Evolutionary conservation across 2,113 vertebrate genomes (phyloP).

Genomic region (Ceyx cyanopectus): DNA sequence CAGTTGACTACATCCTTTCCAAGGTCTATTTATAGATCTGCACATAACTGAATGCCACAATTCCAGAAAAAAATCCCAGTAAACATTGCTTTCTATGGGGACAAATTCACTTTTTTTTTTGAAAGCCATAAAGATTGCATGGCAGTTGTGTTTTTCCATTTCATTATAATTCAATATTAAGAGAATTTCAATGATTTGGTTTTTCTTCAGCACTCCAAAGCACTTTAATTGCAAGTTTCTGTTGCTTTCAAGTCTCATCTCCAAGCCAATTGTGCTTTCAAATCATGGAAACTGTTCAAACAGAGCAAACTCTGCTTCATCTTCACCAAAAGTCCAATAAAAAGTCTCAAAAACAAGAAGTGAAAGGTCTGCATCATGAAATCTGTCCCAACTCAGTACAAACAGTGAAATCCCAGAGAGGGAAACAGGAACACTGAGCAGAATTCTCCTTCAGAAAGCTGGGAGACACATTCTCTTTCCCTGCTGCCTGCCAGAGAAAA

Average conservation of each 20-base stretch:
- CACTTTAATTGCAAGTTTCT: neutral
- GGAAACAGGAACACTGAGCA: neutral
- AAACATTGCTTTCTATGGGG: conserved; percentile 17
- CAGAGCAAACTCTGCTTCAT: neutral
- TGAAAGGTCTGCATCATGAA: neutral
- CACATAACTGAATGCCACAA: conserved; percentile 59
- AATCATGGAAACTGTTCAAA: conserved; percentile 17
- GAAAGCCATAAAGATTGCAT: neutral
- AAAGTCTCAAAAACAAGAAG: neutral
- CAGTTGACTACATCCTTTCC: conserved; percentile 69
- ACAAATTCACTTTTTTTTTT: neutral
- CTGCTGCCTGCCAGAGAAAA: neutral
- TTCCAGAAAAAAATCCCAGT: conserved; percentile 13
- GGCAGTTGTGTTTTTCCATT: conserved; percentile 1
- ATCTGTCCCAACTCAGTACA: neutral
- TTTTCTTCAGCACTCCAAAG: neutral
- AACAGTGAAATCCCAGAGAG: neutral
- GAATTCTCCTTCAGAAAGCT: neutral
- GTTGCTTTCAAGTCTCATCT: conserved; percentile 29
- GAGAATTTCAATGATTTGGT: neutral
- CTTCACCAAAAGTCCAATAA: neutral
- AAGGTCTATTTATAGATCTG: conserved; percentile 60
- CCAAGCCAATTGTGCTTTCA: conserved; percentile 13
- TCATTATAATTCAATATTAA: neutral
- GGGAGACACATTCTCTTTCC: neutral